Evolutionary conservation across 2,797 vertebrate genomes (phyloP).

Genomic region (Ceryle rudis): DNA sequence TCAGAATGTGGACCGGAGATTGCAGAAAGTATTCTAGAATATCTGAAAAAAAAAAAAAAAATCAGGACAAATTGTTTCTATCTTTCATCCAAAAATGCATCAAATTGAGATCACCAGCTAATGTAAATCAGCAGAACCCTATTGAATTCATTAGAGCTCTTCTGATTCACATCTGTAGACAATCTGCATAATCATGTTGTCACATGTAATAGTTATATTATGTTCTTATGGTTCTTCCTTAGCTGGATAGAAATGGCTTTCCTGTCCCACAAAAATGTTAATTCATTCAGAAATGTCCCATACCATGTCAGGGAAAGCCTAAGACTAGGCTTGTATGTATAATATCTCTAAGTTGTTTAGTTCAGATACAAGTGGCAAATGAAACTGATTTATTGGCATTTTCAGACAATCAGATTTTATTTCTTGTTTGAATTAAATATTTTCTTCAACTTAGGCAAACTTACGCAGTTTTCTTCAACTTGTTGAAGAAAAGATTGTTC

Average conservation of each 20-base stretch:
- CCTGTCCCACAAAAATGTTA: conserved; percentile 36
- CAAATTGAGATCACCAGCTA: conserved; percentile 9
- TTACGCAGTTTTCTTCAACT: neutral
- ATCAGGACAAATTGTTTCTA: neutral
- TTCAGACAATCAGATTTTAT: neutral
- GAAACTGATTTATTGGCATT: neutral
- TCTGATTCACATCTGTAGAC: conserved; percentile 45
- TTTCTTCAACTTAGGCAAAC: neutral
- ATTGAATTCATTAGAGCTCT: neutral
- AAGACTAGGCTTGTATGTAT: neutral
- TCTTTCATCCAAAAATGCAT: neutral
- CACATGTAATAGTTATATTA: neutral
- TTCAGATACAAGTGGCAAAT: neutral
- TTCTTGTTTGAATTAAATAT: neutral
- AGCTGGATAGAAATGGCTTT: conserved; percentile 11
- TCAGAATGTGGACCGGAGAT: neutral
- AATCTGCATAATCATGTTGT: conserved; percentile 25
- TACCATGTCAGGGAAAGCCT: neutral
- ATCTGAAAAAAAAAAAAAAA: neutral
- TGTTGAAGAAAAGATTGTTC: neutral
- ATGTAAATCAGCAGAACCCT: neutral
- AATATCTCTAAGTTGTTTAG: neutral
- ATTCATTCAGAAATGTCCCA: neutral
- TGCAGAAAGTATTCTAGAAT: neutral
- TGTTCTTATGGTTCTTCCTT: neutral